These are phyloP conservation scores for Empidonax alnorum DNA, from an alignment of 2,113 vertebrate genomes.

Conservation along the genomic window DNA sequence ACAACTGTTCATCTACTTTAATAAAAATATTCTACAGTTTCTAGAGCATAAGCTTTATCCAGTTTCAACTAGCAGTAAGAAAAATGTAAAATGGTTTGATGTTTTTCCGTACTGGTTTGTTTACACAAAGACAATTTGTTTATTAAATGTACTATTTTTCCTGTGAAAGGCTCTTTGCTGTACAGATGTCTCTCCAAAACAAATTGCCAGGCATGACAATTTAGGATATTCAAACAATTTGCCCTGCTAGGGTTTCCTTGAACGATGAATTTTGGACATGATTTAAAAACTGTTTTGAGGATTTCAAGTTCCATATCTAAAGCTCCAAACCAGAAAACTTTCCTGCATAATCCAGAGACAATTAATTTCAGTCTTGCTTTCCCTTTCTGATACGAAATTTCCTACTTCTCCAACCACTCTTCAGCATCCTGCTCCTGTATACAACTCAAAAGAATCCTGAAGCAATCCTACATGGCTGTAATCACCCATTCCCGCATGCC, in stretches of 20 bases:
- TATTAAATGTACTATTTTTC: background rate
- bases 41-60: background rate
- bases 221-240: background rate
- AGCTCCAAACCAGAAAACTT: background rate
- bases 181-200: background rate
- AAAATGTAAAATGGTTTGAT: background rate
- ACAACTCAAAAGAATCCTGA: background rate
- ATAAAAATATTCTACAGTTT: background rate
- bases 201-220: background rate
- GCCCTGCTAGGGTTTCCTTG: background rate
- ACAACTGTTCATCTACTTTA: background rate
- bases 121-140: background rate
- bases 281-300: background rate
- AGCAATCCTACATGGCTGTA: background rate
- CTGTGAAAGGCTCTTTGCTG: background rate
- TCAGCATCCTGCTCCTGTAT: fast-evolving
- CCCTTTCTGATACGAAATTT: background rate
- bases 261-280: background rate
- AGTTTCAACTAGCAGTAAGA: background rate
- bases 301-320: background rate
- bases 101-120: background rate
- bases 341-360: background rate
- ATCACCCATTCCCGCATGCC: background rate
- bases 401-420: background rate
- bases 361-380: background rate